Evolutionary conservation across 2,797 vertebrate species (phyloP), one percentile per base, ranked within the genome.

Genomic region (Astyanax mexicanus): DNA sequence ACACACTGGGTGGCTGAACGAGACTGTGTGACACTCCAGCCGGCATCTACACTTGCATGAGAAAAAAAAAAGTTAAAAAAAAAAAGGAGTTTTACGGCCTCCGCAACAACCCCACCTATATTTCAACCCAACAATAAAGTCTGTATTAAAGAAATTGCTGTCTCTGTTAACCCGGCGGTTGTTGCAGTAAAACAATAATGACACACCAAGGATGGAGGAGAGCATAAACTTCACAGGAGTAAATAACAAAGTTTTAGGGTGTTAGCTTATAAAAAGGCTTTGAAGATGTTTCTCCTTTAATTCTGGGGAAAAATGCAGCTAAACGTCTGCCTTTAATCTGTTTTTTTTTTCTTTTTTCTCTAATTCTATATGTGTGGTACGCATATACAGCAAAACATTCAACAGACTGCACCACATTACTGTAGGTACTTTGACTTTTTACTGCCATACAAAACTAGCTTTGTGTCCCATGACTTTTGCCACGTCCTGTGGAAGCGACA

Each of bases 1-100:
- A 83, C 76, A 76, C 55, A 49, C 68, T 72, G 67, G 65, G 69
- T 58, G 72, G 73, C 27, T 73, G 47, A 83, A 78, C 72, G 62
- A 74, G 47, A 71, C 51, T 2, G 23, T 32, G 27, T 21, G 23
- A 52, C 49, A 55, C 61, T 65, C 54, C 35, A 73, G 44, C 13
- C 55, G 45, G 17, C 44, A 42, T 60, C 35, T 60, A 44, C 69
- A 10, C 15, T 29, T 25, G 44, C 25, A 1, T 6, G n/a, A n/a
- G n/a, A n/a, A n/a, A n/a, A n/a, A n/a, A n/a, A n/a, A n/a, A n/a
- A n/a, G n/a, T n/a, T n/a, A n/a, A n/a, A n/a, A n/a, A 6, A 12
- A 10, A 69, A 74, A 57, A 64, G 49, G n/a, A 51, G 23, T 21
- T 73, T 74, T 79, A 74, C 45, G 47, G 44, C 21, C 17, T 15